These are phyloP conservation scores for Polyploca ridens DNA, from an alignment of 2,888 invertebrate genomes.

Conservation along the genomic window DNA sequence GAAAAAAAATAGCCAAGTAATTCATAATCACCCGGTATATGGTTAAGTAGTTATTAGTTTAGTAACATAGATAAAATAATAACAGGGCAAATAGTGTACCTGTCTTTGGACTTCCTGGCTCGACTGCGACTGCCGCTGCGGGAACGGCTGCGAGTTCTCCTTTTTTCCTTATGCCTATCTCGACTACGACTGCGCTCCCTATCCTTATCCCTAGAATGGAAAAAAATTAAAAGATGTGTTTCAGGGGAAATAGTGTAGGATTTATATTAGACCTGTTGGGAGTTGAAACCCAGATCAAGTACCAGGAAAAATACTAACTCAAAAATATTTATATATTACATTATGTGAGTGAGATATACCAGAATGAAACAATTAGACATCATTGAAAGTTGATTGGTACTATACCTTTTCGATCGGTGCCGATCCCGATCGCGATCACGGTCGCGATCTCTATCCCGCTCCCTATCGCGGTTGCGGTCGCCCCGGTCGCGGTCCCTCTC, in stretches of 20 bases:
- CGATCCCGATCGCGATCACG: constrained; percentile 67
- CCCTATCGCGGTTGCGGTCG: constrained; percentile 48
- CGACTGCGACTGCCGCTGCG: constrained; percentile 67
- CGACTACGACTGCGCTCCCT: constrained; percentile 56
- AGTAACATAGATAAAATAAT: not conserved
- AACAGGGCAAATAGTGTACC: constrained; percentile 40
- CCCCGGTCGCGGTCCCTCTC: constrained; percentile 72
- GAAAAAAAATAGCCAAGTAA: no score
- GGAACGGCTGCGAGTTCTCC: constrained; percentile 59
- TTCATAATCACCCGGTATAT: no score
- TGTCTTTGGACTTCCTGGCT: constrained; percentile 78
- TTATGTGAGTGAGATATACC: no score
- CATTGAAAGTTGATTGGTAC: no score
- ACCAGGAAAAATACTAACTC: no score
- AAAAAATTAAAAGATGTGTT: not conserved
- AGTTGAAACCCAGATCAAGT: no score
- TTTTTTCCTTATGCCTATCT: constrained; percentile 64
- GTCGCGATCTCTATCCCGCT: constrained; percentile 60
- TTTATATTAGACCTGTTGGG: no score
- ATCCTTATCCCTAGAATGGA: constrained; percentile 66
- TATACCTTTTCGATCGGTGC: constrained; percentile 76
- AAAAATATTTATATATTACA: no score
- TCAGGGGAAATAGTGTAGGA: no score
- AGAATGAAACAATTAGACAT: no score
- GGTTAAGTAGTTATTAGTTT: no score